phyloP scores from a whole-genome alignment of 2,888 invertebrate genomes.

The Julus scanicus region DNA sequence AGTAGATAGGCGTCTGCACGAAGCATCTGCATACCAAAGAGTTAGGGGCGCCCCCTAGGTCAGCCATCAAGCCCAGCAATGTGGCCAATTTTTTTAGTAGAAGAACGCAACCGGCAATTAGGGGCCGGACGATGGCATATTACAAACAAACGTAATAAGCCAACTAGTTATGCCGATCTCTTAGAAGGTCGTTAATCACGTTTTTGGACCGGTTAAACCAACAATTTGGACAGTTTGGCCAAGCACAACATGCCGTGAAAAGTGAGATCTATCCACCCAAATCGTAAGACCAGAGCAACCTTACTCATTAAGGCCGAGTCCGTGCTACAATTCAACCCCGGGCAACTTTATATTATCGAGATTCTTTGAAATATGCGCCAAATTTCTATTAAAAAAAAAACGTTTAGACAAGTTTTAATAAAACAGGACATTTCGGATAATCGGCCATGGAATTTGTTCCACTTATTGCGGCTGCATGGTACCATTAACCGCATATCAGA shows the following conservation, averaged over 20 bases:
- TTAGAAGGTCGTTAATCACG: slow-evolving; percentile 48
- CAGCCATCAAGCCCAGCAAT: background rate
- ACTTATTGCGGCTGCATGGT: too few species aligned
- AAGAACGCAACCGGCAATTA: background rate
- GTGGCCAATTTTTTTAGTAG: background rate
- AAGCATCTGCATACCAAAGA: background rate
- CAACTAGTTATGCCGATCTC: slow-evolving; percentile 16
- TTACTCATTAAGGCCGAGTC: background rate
- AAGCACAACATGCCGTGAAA: background rate
- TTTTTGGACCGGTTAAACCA: slow-evolving; percentile 22
- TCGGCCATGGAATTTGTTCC: too few species aligned
- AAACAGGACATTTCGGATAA: too few species aligned
- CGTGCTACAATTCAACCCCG: background rate
- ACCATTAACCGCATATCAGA: too few species aligned
- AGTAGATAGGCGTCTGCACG: too few species aligned
- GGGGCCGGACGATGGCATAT: slow-evolving; percentile 40
- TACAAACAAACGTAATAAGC: slow-evolving; percentile 42
- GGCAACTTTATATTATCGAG: background rate
- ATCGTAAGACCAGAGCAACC: background rate
- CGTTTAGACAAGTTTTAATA: background rate
- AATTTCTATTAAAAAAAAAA: too few species aligned
- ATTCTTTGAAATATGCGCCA: background rate
- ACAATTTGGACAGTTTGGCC: slow-evolving; percentile 40
- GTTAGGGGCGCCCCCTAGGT: background rate
- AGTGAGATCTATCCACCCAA: slow-evolving; percentile 47